Percentiles rank a stretch among this genome's conserved stretches.
Conservation (phyloP, 2,797 vertebrate genomes). For the Poeciliopsis paucimaculata region DNA sequence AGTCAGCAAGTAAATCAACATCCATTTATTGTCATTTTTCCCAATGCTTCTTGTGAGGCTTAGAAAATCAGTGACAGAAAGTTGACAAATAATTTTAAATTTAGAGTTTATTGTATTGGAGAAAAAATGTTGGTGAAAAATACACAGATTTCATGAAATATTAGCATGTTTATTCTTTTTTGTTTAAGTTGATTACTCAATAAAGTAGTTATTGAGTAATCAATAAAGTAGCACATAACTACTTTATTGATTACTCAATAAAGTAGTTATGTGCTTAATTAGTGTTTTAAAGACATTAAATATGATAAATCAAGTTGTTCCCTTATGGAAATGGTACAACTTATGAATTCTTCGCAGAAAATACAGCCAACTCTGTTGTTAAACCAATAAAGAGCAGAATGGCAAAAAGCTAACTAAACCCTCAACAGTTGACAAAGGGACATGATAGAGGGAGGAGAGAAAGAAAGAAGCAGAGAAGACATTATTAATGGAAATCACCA, state of each 20-base stretch:
- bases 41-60: neutral
- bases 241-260: neutral
- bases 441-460: neutral
- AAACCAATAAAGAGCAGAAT: neutral
- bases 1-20: neutral
- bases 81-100: neutral
- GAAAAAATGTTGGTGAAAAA: neutral
- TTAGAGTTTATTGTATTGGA: neutral
- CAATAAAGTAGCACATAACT: too few species aligned
- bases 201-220: too few species aligned
- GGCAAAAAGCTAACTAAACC: slow-evolving; percentile 17
- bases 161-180: neutral
- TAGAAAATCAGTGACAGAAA: neutral
- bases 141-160: neutral
- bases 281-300: neutral
- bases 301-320: neutral
- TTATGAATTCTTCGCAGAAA: neutral
- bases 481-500: slow-evolving; percentile 9
- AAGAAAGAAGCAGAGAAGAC: neutral
- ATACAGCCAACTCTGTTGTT: neutral
- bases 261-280: neutral
- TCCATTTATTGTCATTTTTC: neutral
- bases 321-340: neutral
- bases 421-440: neutral
- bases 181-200: neutral